Base-by-base conservation (phyloP, 2,888 invertebrate genomes). In the Pelosia muscerda region DNA sequence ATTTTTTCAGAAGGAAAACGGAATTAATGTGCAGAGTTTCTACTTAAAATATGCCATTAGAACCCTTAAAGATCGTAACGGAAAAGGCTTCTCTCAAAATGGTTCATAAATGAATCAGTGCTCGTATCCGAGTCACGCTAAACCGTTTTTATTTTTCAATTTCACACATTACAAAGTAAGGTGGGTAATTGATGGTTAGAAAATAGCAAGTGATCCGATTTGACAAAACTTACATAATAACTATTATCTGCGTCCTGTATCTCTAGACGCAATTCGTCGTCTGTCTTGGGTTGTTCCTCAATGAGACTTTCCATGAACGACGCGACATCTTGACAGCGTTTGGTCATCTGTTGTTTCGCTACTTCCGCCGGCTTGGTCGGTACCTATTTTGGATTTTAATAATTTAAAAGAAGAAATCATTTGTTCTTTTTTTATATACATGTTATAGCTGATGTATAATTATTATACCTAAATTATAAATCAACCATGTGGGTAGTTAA, bases 231-330 rank as follows among this genome's bases (percentile, higher is more conserved):
- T 92, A 97, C 97, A 89, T 95, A 96, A 86, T 96, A 95, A 78
- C 95, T 96, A 69, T 94, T 89, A 71, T 96, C 96, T 15, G 94
- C 88, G 75, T 97, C 96, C 62, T 95, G 95, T 1, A 96, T 86
- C 60, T 96, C 96, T 63, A 97, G 86, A 75, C 96, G 95, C 38
- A 96, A 91, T 49, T 95, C 90, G 0, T 93, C 90, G 66, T 96
- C 96, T 2, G 93, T 86, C 77, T 96, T 96, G 0, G 96, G 95
- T 19, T 96, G 95, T 77, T 97, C 97, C 70, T 96, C 96, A 90
- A 97, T 96, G 2, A 98, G 89, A 38, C 94, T 96, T 86, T 98
- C 97, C 96, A 98, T 97, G 83, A 97, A 96, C 13, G 95, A 94
- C 0, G 97, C 96, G 28, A 98, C 89, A 72, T 97, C 96, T 85